A percentile compares a stretch with the other conserved stretches of the same genome.
Evolutionary conservation across 1,140 invertebrate species (phyloP).

Genomic region (Pygmarrhopalites habei): DNA sequence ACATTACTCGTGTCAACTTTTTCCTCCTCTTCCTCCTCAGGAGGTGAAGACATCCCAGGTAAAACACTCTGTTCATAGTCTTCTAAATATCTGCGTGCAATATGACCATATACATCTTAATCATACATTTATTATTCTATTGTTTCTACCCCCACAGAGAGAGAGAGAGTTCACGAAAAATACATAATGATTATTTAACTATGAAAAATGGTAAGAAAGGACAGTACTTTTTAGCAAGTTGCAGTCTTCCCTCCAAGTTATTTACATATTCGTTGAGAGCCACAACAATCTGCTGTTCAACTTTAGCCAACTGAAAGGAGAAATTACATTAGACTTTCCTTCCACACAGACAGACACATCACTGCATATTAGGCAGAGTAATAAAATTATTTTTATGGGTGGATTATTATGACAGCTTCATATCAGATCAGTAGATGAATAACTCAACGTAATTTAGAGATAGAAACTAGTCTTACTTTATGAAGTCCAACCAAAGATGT

Average conservation of each 20-base stretch:
- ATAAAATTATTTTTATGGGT: too few species aligned
- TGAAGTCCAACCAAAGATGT: conserved; percentile 26
- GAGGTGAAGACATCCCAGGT: not conserved
- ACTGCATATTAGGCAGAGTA: too few species aligned
- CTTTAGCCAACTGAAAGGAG: too few species aligned
- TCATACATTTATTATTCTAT: not conserved
- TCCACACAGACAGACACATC: not conserved
- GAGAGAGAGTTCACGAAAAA: too few species aligned
- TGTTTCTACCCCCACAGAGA: too few species aligned
- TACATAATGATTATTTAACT: not conserved
- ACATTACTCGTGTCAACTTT: not conserved
- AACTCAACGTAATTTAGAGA: conserved; percentile 14
- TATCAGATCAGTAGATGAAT: not conserved
- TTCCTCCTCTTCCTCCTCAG: not conserved
- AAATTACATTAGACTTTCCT: not conserved
- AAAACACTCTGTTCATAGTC: conserved; percentile 29
- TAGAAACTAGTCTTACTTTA: too few species aligned
- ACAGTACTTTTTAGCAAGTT: conserved; percentile 31
- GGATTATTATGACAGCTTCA: too few species aligned
- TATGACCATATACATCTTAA: not conserved
- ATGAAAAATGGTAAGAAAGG: not conserved
- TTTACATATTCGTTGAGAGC: conserved; percentile 19
- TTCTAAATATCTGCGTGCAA: conserved; percentile 26
- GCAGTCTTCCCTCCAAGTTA: conserved; percentile 25
- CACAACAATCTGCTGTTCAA: conserved; percentile 29